Percentiles rank a stretch among this genome's conserved stretches.
phyloP scores from a whole-genome alignment of 2,113 vertebrate species.

The Desmodus rotundus region DNA sequence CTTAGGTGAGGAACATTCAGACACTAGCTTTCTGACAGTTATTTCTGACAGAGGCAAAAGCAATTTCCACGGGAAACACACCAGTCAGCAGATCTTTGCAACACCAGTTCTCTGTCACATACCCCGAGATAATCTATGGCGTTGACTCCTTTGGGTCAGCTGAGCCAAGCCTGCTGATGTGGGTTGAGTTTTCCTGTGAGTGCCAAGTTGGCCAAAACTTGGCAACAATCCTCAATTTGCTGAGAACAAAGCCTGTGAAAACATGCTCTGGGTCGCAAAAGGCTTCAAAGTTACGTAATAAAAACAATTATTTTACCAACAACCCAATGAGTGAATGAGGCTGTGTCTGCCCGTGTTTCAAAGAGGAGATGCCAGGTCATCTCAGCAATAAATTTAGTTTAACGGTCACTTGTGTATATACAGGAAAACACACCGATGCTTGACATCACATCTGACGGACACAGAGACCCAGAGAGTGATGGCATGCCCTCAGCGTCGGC shows the following conservation, averaged over 20 bases:
- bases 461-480: not conserved
- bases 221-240: not conserved
- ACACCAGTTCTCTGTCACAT: constrained; percentile 29
- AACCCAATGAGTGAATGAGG: not conserved
- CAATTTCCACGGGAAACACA: constrained; percentile 51
- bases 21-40: constrained; percentile 40
- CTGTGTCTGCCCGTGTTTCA: not conserved
- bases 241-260: constrained; percentile 22
- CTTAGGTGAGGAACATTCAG: constrained; percentile 13
- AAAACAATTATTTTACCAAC: not conserved
- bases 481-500: not conserved
- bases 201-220: constrained; percentile 53
- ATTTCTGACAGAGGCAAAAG: constrained; percentile 46
- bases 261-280: not conserved
- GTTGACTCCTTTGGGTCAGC: not conserved
- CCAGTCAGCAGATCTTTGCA: constrained; percentile 57
- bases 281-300: not conserved
- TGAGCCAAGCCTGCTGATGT: constrained; percentile 28
- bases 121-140: constrained; percentile 40
- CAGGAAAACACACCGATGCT: not conserved
- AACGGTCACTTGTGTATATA: not conserved
- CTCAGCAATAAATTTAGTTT: not conserved
- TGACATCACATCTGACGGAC: not conserved
- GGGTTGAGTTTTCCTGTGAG: constrained; percentile 17
- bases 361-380: not conserved